Evolutionary conservation across 1,140 invertebrate genomes (phyloP), one percentile per base, ranked within the genome.

Genomic region (Lepidurus apus): DNA sequence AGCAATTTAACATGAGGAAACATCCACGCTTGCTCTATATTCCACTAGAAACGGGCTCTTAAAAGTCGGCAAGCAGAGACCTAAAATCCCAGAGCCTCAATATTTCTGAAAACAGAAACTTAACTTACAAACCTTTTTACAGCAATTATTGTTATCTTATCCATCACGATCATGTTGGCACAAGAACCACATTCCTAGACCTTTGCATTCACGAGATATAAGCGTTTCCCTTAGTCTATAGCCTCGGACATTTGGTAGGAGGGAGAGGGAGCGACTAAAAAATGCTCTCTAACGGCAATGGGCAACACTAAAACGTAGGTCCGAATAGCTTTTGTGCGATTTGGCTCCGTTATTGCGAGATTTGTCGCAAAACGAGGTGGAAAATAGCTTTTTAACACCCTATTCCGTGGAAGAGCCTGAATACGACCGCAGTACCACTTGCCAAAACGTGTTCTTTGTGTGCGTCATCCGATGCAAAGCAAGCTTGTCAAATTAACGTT

Each of bases 151-250:
- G 53, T 74, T 43, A 13, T 44, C 43, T 77, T 42, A 78, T 44
- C 73, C 78, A 74, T 43, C 34, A 4, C 4, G 34, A 34, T 34
- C 47, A 80, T 26, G 78, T 74, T 77, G 45, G 74, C 78, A 74
- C 65, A 42, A 75, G 74, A 77, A 73, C 74, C 77, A 81, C 77
- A 77, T 26, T 26, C 26, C 1, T 26, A 77, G 75, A 26, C 26
- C 65, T 44, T 34, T 34, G 34, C 34, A 3, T 34, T 13, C 43
- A n/a, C 75, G 78, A 75, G 79, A 76, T 78, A 78, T 77, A 77
- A 74, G 80, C 74, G 77, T 79, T 75, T 42, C 26, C 53, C 44
- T 65, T 45, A 34, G 26, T 34, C 26, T 34, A 2, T 34, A 34
- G 34, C 34, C 34, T 34, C 2, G 34, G 34, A 3, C 34, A 34